phyloP scores from a whole-genome alignment of 2,113 vertebrate species.

The Xenus cinereus region DNA sequence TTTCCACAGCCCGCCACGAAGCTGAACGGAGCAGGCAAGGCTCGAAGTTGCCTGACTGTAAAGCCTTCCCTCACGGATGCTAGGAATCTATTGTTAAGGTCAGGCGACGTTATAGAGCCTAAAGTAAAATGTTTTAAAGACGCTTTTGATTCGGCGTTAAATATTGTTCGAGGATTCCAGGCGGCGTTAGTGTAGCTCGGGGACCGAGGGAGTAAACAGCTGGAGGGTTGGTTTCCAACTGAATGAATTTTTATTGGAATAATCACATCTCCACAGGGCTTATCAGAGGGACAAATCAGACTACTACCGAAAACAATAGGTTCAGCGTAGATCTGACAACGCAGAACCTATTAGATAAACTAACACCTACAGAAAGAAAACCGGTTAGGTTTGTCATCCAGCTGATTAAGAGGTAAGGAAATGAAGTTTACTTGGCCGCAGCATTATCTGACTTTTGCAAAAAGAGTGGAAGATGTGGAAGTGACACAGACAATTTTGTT shows the following conservation, averaged over 20 bases:
- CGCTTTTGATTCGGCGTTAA: slow-evolving; percentile 58
- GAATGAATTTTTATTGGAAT: slow-evolving; percentile 84
- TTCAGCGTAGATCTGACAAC: slow-evolving; percentile 47
- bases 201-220: slow-evolving; percentile 83
- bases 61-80: slow-evolving; percentile 1
- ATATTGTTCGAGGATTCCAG: slow-evolving; percentile 68
- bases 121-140: slow-evolving; percentile 59
- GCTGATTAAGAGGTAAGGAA: slow-evolving; percentile 41
- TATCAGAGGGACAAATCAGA: slow-evolving; percentile 79
- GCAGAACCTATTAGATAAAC: slow-evolving; percentile 46
- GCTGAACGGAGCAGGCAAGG: neutral
- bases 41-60: neutral
- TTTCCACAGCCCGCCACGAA: slow-evolving; percentile 18
- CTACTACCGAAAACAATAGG: slow-evolving; percentile 79
- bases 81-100: slow-evolving; percentile 28
- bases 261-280: slow-evolving; percentile 81
- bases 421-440: slow-evolving; percentile 10
- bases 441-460: slow-evolving; percentile 39
- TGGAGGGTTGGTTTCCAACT: slow-evolving; percentile 80
- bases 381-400: slow-evolving; percentile 32
- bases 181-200: slow-evolving; percentile 69
- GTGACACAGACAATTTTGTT: slow-evolving; percentile 69
- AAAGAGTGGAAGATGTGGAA: slow-evolving; percentile 42
- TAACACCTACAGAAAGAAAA: neutral
- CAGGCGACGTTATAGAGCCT: neutral